Evolutionary conservation across 2,888 invertebrate genomes (phyloP).

Genomic region (Eupithecia exiguata): DNA sequence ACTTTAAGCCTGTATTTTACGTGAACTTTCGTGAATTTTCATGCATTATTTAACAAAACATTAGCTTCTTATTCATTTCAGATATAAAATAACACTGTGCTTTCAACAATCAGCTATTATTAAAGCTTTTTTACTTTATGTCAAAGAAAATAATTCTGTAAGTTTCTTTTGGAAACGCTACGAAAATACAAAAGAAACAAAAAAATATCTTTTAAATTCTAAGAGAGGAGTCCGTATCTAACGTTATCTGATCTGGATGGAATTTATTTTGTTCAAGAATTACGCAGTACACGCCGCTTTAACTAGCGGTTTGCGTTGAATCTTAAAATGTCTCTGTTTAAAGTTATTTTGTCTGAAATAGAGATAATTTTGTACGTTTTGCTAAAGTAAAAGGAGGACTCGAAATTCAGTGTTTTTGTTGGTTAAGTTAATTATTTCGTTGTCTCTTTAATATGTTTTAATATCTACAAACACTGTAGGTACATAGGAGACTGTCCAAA

Average conservation of each 20-base stretch:
- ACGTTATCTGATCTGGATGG: conserved; percentile 33
- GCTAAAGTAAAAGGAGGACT: not conserved
- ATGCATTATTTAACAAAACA: not conserved
- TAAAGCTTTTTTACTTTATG: not conserved
- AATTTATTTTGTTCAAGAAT: conserved; percentile 43
- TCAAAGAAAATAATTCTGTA: not conserved
- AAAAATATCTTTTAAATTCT: conserved; percentile 26
- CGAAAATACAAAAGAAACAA: conserved; percentile 7
- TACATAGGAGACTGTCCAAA: too few species aligned
- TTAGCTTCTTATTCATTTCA: not conserved
- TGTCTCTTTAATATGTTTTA: too few species aligned
- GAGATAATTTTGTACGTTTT: conserved; percentile 1
- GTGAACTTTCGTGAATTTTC: not conserved
- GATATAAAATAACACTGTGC: not conserved
- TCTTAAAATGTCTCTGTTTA: conserved; percentile 3
- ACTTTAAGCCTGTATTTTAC: not conserved
- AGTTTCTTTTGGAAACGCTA: conserved; percentile 7
- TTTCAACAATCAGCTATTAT: not conserved
- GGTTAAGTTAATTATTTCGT: not conserved
- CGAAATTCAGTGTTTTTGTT: not conserved
- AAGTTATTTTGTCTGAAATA: conserved; percentile 6
- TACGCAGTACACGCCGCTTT: conserved; percentile 30
- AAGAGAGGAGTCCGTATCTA: conserved; percentile 35
- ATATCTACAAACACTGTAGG: too few species aligned
- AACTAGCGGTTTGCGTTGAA: conserved; percentile 31